Evolutionary conservation across 1,140 invertebrate genomes (phyloP).

Genomic region (Batillaria attramentaria): DNA sequence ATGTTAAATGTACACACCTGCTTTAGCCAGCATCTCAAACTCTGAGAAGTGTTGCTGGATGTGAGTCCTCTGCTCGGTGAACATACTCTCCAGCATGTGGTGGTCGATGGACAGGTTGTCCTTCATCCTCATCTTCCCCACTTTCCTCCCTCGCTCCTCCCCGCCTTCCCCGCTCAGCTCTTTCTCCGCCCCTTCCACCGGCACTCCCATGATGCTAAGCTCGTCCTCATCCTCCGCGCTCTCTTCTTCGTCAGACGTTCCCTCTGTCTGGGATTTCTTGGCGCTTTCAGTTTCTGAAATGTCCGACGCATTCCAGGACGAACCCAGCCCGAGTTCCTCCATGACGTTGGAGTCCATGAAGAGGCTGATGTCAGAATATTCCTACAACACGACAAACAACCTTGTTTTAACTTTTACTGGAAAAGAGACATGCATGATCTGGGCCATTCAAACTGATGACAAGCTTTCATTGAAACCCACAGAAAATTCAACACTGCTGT

Average conservation of each 20-base stretch:
- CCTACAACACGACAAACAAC: constrained; percentile 31
- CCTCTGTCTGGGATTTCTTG: not conserved
- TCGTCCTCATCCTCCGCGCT: constrained; percentile 27
- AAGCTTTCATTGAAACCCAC: not conserved
- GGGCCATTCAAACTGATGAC: not conserved
- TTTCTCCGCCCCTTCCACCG: not conserved
- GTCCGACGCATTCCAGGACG: constrained; percentile 2
- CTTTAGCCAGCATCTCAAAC: constrained; percentile 71
- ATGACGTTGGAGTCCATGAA: constrained; percentile 24
- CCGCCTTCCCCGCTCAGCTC: not conserved
- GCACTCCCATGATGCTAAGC: not conserved
- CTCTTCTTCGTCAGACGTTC: constrained; percentile 24
- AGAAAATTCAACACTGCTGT: not conserved
- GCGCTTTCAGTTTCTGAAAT: constrained; percentile 12
- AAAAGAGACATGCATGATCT: not conserved
- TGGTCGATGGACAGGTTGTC: constrained; percentile 22
- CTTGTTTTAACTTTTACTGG: not conserved
- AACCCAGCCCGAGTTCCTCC: constrained; percentile 15
- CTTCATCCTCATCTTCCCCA: not conserved
- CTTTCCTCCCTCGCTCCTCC: not conserved
- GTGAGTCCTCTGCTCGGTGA: not conserved
- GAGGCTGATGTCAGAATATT: constrained; percentile 59
- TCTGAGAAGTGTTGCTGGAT: constrained; percentile 44
- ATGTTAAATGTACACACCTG: constrained; percentile 59
- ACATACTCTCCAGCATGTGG: constrained; percentile 12